phyloP scores from a whole-genome alignment of 2,888 invertebrate genomes.

The Crossocerus cetratus region DNA sequence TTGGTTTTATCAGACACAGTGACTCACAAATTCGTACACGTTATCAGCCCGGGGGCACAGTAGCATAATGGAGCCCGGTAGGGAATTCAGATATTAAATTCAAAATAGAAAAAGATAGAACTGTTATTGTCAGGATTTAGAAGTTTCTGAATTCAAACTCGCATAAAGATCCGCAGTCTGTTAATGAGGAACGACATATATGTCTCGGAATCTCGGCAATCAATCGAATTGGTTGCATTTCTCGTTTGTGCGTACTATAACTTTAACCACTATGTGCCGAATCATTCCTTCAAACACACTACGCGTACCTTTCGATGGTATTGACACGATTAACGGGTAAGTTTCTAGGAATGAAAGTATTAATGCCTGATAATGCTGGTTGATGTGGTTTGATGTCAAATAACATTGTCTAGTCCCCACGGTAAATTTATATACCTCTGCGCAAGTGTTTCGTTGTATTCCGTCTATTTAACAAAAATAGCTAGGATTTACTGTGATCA shows the following conservation, averaged over 20 bases:
- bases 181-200: slow-evolving; percentile 15
- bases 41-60: too few relatives aligned
- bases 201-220: slow-evolving; percentile 45
- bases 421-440: slow-evolving; percentile 39
- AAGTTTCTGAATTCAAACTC: too few relatives aligned
- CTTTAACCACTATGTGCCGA: slow-evolving; percentile 70
- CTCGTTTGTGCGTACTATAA: slow-evolving; percentile 47
- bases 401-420: slow-evolving; percentile 42
- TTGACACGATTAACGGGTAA: slow-evolving; percentile 44
- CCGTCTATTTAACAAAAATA: slow-evolving; percentile 38
- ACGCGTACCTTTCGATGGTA: slow-evolving; percentile 55
- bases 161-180: too few relatives aligned
- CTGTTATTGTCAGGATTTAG: too few relatives aligned
- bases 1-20: too few relatives aligned
- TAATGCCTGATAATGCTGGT: slow-evolving; percentile 38
- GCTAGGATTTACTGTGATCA: slow-evolving; percentile 52
- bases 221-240: slow-evolving; percentile 26
- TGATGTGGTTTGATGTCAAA: slow-evolving; percentile 42
- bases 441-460: slow-evolving; percentile 34
- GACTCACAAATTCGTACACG: too few relatives aligned
- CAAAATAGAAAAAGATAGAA: too few relatives aligned
- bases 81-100: too few relatives aligned
- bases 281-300: slow-evolving; percentile 63
- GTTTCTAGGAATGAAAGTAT: slow-evolving; percentile 59
- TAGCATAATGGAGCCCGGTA: too few relatives aligned